Conservation (phyloP, 2,888 invertebrate species). For the Magallana nippona region DNA sequence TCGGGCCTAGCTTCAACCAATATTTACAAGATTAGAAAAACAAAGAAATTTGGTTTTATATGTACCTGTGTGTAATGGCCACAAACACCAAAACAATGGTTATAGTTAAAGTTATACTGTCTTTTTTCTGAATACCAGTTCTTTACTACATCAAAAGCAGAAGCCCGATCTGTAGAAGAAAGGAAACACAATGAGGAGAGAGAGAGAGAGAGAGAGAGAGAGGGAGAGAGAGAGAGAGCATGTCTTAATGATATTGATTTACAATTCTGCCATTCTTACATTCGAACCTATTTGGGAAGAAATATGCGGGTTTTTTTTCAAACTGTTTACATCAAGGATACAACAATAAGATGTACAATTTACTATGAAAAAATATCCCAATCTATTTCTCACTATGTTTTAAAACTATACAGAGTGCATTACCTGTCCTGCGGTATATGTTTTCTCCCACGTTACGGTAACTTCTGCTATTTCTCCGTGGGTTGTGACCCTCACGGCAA, state of each 20-base stretch:
- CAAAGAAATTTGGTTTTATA: not conserved
- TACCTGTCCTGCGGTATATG: not conserved
- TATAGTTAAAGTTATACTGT: slow-evolving; percentile 20
- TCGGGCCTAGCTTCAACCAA: no score
- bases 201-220: not conserved
- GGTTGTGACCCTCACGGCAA: not conserved
- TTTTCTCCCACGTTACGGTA: not conserved
- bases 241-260: no score
- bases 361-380: no score
- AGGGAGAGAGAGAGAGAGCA: not conserved
- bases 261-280: no score
- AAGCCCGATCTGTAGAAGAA: not conserved
- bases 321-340: no score
- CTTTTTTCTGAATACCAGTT: slow-evolving; percentile 31
- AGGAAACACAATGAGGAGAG: not conserved
- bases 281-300: no score
- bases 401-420: not conserved
- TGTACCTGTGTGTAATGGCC: slow-evolving; percentile 43
- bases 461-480: not conserved
- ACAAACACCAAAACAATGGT: slow-evolving; percentile 30
- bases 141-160: not conserved
- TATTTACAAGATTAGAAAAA: no score
- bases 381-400: no score
- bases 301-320: no score
- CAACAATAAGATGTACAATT: no score